Evolutionary conservation across 2,888 invertebrate genomes (phyloP).

Genomic region (Sinohyriopsis cumingii): DNA sequence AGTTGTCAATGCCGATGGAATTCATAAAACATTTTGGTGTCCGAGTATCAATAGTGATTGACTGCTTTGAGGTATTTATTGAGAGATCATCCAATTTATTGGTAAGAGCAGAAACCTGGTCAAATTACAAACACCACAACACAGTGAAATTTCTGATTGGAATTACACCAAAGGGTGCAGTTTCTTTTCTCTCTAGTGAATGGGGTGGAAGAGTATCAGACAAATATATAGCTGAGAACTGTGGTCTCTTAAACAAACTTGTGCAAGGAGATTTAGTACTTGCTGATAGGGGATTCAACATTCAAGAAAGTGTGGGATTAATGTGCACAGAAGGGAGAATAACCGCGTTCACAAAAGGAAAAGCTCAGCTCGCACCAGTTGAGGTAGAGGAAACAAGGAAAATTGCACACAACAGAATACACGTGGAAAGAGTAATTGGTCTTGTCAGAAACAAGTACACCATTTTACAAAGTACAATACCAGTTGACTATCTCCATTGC

Average conservation of each 20-base stretch:
- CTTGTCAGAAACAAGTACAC: conserved; percentile 34
- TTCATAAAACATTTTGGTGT: too few relatives aligned
- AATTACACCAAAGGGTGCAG: conserved; percentile 33
- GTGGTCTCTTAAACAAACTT: conserved; percentile 14
- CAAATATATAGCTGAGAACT: conserved; percentile 36
- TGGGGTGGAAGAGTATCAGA: conserved; percentile 15
- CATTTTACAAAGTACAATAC: conserved; percentile 21
- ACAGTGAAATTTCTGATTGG: too few relatives aligned
- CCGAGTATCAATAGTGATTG: too few relatives aligned
- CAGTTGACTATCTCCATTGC: conserved; percentile 20
- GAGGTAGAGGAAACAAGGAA: conserved; percentile 33
- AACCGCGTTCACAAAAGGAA: conserved; percentile 31
- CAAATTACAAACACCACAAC: too few relatives aligned
- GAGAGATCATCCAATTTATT: too few relatives aligned
- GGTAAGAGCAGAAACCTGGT: too few relatives aligned
- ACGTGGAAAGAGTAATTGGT: conserved; percentile 39
- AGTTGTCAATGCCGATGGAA: too few relatives aligned
- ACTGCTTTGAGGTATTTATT: too few relatives aligned
- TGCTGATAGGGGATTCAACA: conserved; percentile 19
- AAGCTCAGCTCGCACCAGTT: conserved; percentile 22
- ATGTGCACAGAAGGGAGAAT: conserved; percentile 26
- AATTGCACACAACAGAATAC: conserved; percentile 31
- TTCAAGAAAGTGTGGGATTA: conserved; percentile 20
- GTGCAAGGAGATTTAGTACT: conserved; percentile 29
- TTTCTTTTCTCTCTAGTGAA: conserved; percentile 30